phyloP scores from a whole-genome alignment of 2,888 invertebrate species.

The Urechis unicinctus region DNA sequence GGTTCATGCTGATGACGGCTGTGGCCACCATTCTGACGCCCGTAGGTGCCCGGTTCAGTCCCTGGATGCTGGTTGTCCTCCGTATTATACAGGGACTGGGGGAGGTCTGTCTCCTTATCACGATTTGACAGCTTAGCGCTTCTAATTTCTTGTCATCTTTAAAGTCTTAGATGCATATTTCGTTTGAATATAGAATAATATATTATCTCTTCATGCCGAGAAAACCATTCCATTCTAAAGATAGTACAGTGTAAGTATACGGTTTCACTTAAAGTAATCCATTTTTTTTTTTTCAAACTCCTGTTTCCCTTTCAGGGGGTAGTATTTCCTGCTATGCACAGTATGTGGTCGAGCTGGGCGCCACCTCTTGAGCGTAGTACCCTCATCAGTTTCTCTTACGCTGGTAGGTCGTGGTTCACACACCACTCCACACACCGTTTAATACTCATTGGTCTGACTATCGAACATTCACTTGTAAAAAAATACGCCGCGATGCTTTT shows the following conservation, averaged over 20 bases:
- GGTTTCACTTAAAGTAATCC: too few species aligned
- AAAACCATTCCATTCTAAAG: too few species aligned
- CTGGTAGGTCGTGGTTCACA: slow-evolving; percentile 18
- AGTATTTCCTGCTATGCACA: slow-evolving; percentile 86
- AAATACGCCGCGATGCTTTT: too few species aligned
- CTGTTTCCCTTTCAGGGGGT: slow-evolving; percentile 52
- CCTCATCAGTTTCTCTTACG: slow-evolving; percentile 22
- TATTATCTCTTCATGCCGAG: too few species aligned
- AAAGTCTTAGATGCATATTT: too few species aligned
- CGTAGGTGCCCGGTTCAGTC: slow-evolving; percentile 28
- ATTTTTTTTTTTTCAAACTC: too few species aligned
- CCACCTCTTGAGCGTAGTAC: slow-evolving; percentile 66
- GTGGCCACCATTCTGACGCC: slow-evolving; percentile 33
- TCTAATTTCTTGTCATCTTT: too few species aligned
- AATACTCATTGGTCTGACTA: too few species aligned
- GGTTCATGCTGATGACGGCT: slow-evolving; percentile 33
- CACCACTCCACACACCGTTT: background rate
- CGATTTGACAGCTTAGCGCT: background rate
- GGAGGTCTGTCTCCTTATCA: slow-evolving; percentile 21
- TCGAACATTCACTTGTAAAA: too few species aligned
- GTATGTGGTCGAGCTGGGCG: slow-evolving; percentile 83
- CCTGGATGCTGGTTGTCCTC: slow-evolving; percentile 28
- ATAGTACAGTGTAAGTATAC: too few species aligned
- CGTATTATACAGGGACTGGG: slow-evolving; percentile 33
- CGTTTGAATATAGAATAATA: too few species aligned